Percentiles rank a stretch among this genome's conserved stretches.
Conservation (phyloP, 2,113 vertebrate genomes). For the Willisornis vidua region DNA sequence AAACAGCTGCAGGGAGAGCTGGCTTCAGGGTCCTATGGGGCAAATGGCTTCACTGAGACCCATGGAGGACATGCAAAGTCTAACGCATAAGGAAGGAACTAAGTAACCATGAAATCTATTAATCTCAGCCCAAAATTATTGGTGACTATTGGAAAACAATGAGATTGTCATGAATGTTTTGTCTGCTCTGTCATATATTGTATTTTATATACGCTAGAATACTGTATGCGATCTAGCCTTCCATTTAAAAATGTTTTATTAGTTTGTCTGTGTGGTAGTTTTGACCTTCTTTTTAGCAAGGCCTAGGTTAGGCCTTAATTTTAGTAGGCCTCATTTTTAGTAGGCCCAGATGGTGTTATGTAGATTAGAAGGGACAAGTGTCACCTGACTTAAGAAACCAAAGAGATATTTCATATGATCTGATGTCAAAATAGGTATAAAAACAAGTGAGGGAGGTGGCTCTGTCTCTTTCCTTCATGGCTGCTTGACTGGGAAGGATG, state of each 20-base stretch:
- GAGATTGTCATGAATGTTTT: not conserved
- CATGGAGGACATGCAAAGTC: not conserved
- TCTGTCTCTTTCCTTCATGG: too few relatives aligned
- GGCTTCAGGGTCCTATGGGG: not conserved
- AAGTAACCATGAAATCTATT: not conserved
- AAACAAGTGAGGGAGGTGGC: too few relatives aligned
- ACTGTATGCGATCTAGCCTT: not conserved
- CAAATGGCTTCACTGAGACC: not conserved
- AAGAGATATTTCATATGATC: too few relatives aligned
- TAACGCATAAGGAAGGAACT: not conserved
- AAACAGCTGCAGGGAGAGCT: conserved; percentile 2
- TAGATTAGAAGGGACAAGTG: too few relatives aligned
- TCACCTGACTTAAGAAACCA: too few relatives aligned
- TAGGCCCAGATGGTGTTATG: too few relatives aligned
- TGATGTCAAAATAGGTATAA: too few relatives aligned
- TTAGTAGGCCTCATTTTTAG: too few relatives aligned
- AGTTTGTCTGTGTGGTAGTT: not conserved
- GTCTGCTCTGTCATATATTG: not conserved
- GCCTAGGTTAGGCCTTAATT: too few relatives aligned
- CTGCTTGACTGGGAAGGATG: too few relatives aligned
- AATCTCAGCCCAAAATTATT: not conserved
- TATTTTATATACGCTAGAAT: not conserved
- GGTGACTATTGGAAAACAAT: not conserved
- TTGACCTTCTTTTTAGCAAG: too few relatives aligned
- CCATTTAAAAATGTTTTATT: not conserved